Percentiles rank a stretch among this genome's conserved stretches.
phyloP scores from a whole-genome alignment of 1,140 invertebrate genomes.

The Coptotermes formosanus region DNA sequence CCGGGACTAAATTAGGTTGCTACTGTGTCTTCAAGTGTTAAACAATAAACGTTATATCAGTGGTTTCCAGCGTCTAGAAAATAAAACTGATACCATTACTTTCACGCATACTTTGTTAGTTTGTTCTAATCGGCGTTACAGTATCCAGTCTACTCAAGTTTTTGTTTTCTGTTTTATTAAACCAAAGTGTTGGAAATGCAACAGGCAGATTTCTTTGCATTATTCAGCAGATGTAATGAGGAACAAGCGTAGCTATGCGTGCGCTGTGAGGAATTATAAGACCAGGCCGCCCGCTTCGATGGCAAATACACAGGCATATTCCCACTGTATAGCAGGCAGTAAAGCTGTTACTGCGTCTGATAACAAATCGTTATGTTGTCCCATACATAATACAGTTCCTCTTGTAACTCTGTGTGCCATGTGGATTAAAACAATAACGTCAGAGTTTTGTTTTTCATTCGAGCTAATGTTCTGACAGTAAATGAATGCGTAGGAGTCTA shows the following conservation, averaged over 20 bases:
- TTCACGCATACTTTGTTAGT: neutral
- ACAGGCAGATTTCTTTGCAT: neutral
- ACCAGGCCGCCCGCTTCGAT: neutral
- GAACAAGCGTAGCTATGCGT: neutral
- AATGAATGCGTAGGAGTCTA: too few relatives aligned
- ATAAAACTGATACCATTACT: neutral
- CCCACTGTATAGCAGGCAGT: neutral
- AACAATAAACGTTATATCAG: too few relatives aligned
- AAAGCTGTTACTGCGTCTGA: neutral
- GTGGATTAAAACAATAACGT: neutral
- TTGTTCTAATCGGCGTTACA: neutral
- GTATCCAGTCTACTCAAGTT: neutral
- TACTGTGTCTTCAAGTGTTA: too few relatives aligned
- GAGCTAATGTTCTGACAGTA: too few relatives aligned
- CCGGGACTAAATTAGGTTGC: too few relatives aligned
- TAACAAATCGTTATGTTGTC: neutral
- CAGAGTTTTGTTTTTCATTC: neutral
- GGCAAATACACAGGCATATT: neutral
- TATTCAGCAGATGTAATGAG: neutral
- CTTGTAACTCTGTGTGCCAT: neutral
- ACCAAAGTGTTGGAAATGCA: neutral
- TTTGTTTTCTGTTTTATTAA: neutral
- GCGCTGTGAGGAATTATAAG: neutral
- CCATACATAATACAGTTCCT: slow-evolving; percentile 6
- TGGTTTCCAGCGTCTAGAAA: neutral